Evolutionary conservation across 1,140 invertebrate species (phyloP).

Genomic region (Pemphigus obesinymphae): DNA sequence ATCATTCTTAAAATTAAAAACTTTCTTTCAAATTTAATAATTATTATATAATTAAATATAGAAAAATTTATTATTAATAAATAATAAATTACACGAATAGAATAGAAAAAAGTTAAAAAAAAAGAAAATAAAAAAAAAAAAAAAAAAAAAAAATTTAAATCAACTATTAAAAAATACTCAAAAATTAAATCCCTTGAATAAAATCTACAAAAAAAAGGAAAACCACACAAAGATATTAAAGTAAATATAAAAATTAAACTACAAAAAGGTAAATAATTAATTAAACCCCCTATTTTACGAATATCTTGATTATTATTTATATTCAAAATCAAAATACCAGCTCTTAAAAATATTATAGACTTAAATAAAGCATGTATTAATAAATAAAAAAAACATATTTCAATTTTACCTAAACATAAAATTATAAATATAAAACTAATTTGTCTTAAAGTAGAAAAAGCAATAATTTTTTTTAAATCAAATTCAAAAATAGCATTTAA

Average conservation of each 20-base stretch:
- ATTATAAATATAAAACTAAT: not conserved
- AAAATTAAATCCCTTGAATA: too few species aligned
- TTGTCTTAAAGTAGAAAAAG: slow-evolving; percentile 10
- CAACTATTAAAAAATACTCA: not conserved
- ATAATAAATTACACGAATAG: not conserved
- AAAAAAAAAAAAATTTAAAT: not conserved
- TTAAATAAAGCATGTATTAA: slow-evolving; percentile 9
- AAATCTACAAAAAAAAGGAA: not conserved
- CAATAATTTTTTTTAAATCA: not conserved
- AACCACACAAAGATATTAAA: not conserved
- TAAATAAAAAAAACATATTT: slow-evolving; percentile 18
- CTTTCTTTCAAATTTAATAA: too few species aligned
- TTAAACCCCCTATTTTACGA: not conserved
- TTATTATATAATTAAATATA: too few species aligned
- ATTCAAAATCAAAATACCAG: not conserved
- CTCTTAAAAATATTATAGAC: slow-evolving; percentile 3
- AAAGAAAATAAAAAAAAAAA: too few species aligned
- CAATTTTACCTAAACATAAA: not conserved
- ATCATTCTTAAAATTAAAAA: too few species aligned
- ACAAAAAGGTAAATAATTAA: not conserved
- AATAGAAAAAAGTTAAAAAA: too few species aligned
- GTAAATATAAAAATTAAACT: not conserved
- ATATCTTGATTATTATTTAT: slow-evolving; percentile 17
- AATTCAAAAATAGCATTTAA: slow-evolving; percentile 3
- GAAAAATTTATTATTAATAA: not conserved